Conservation (phyloP, 2,113 vertebrate species). For the Dendropsophus ebraccatus region DNA sequence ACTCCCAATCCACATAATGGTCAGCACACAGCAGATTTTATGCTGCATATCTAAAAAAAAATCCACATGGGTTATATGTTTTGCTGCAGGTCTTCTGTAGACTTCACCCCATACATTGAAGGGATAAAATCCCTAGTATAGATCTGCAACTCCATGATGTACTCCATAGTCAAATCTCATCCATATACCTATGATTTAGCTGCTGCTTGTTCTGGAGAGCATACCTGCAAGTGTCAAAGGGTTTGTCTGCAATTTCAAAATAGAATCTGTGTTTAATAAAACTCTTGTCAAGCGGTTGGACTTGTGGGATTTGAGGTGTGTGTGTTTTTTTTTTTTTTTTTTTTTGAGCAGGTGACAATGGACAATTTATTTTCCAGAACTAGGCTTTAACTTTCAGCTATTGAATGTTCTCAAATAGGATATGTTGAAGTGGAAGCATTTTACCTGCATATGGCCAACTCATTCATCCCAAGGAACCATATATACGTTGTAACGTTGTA, state of each 20-base stretch:
- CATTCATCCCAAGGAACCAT: background rate
- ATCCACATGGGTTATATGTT: no score
- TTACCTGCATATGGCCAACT: background rate
- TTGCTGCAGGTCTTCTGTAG: no score
- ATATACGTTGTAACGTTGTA: background rate
- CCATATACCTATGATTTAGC: no score
- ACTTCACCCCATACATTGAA: no score
- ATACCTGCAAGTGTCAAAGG: conserved; percentile 29
- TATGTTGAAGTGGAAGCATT: background rate
- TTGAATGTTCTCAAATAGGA: background rate
- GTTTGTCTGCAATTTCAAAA: conserved; percentile 17
- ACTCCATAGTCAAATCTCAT: no score
- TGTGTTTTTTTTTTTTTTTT: background rate
- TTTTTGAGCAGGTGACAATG: background rate
- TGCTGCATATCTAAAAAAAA: no score
- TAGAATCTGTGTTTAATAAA: no score
- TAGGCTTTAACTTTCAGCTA: background rate
- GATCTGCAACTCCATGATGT: no score
- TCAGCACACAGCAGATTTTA: no score
- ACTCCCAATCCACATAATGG: no score
- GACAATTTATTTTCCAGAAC: background rate
- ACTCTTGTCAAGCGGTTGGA: no score
- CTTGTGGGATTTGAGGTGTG: background rate
- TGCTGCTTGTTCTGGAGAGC: background rate
- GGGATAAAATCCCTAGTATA: no score